A percentile compares a stretch with the other conserved stretches of the same genome.
phyloP scores from a whole-genome alignment of 2,113 vertebrate species.

The Tretioscincus oriximinensis region DNA sequence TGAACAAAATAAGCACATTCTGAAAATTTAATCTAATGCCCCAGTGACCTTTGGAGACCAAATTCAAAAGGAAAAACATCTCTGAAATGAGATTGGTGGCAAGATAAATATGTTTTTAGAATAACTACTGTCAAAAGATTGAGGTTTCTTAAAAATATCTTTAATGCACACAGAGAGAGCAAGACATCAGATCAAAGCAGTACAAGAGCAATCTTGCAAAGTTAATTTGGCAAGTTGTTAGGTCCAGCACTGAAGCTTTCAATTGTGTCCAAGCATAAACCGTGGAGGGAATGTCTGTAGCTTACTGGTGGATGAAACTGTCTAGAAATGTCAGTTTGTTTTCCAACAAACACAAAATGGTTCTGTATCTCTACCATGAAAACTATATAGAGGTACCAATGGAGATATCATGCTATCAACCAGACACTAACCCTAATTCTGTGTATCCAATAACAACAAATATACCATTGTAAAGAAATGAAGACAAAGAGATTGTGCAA shows the following conservation, averaged over 20 bases:
- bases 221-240: neutral
- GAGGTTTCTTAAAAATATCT: neutral
- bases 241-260: neutral
- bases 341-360: too few species aligned
- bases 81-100: constrained; percentile 14
- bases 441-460: too few species aligned
- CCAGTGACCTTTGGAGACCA: constrained; percentile 30
- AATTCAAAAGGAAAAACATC: constrained; percentile 10
- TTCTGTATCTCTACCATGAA: too few species aligned
- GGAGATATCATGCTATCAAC: too few species aligned
- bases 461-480: too few species aligned
- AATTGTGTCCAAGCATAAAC: neutral
- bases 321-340: too few species aligned
- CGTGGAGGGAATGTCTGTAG: neutral
- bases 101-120: constrained; percentile 41
- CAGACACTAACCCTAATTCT: too few species aligned
- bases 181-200: neutral
- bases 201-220: neutral
- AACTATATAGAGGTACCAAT: too few species aligned
- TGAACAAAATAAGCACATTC: constrained; percentile 35
- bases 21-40: constrained; percentile 22
- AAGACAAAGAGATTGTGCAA: neutral
- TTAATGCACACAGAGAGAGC: too few species aligned
- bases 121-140: constrained; percentile 37
- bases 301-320: neutral